Evolutionary conservation across 2,888 invertebrate species (phyloP).

Genomic region (Agapostemon virescens): DNA sequence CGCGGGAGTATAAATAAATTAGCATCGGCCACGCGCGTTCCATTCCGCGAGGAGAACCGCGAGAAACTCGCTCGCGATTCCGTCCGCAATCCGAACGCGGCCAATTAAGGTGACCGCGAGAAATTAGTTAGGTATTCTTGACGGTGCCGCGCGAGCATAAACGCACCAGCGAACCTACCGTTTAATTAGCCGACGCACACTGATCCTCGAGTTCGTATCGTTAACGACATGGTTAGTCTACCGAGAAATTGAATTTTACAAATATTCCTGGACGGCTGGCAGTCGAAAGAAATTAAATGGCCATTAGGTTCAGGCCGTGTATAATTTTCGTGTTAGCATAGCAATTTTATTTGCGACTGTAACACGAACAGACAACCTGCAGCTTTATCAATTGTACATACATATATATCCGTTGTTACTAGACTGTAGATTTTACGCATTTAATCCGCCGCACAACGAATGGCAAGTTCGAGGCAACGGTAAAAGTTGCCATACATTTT

Average conservation of each 20-base stretch:
- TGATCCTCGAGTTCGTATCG: slow-evolving; percentile 10
- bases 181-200: slow-evolving; percentile 18
- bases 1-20: slow-evolving; percentile 56
- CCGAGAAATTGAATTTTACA: neutral
- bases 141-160: neutral
- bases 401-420: too few relatives aligned
- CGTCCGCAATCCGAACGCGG: neutral
- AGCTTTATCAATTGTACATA: neutral
- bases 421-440: neutral
- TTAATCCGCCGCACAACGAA: too few relatives aligned
- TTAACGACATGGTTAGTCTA: neutral
- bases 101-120: slow-evolving; percentile 2
- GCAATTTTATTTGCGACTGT: neutral
- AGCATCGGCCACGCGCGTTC: slow-evolving; percentile 23
- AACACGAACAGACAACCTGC: neutral
- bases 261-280: neutral
- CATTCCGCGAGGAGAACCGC: neutral
- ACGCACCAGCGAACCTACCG: slow-evolving; percentile 12
- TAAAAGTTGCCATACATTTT: too few relatives aligned
- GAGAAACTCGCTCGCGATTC: neutral
- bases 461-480: too few relatives aligned
- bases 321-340: neutral
- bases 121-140: slow-evolving; percentile 22
- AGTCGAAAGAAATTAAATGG: neutral
- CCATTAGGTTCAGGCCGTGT: neutral